Evolutionary conservation across 2,113 vertebrate genomes (phyloP), one percentile per base, ranked within the genome.

Genomic region (Mohoua ochrocephala): DNA sequence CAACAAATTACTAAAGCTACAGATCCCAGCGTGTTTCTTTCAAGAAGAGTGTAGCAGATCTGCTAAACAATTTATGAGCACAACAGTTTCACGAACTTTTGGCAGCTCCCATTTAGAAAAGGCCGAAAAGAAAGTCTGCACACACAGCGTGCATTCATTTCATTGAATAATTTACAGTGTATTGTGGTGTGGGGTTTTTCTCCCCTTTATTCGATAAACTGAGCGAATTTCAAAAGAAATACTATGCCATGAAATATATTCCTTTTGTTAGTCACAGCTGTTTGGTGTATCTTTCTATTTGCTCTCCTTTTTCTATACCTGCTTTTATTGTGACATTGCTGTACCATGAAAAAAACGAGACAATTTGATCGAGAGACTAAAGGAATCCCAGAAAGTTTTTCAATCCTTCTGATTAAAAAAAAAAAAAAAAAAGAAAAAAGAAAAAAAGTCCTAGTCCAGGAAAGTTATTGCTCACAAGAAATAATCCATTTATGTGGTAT

Each of bases 351-450:
- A 56, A 97, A 87, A 31, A 30, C 1, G 3, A 47, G 28, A 53
- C 53, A 78, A 86, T 63, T 77, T 78, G 49, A 87, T 95, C 85
- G 97, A 89, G 94, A 93, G 27, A 93, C 93, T 94, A 92, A 96
- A 92, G 64, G 69, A 44, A 60, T 84, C 52, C 41, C 50, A 84
- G 59, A 50, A 81, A 65, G 56, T 49, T 95, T 84, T 96, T 95
- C 86, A 87, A 15, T 79, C 67, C 93, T 91, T 84, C 41, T 70
- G 45, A 54, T 39, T 22, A 28, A 9, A 91, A 54, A n/a, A 23
- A 10, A 19, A 16, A 27, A 28, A 77, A 60, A 93, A 45, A n/a
- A 20, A n/a, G n/a, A n/a, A 23, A 10, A 19, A 16, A 27, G 23
- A 77, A 60, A 93, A 45, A n/a, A 20, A 7, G 3, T 16, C 16